Evolutionary conservation across 2,113 vertebrate species (phyloP), one percentile per base, ranked within the genome.

Genomic region (Phylloscopus trochiloides): DNA sequence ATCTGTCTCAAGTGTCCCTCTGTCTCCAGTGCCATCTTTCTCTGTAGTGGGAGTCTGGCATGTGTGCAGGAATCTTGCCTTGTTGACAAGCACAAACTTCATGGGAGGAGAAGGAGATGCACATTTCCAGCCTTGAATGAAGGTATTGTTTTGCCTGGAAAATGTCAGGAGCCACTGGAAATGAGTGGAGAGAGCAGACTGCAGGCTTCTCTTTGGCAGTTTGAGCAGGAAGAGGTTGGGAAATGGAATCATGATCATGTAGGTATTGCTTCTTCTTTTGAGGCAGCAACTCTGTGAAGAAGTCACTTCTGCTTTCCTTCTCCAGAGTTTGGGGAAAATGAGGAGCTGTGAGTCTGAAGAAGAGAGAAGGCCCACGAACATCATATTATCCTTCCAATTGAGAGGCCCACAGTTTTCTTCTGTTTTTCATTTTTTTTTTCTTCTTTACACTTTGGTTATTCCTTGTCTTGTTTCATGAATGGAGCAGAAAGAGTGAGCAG

Each of bases 241-340:
- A 93, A 95, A 83, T 91, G 38, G 61, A 87, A 90, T 87, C 12
- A 2, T 40, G 31, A 70, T 78, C 15, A 1, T 17, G n/a, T 58
- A 26, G 43, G 13, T 86, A 18, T 73, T 4, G 0, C 40, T 96
- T 74, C 91, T 95, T 71, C 82, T 85, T 89, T 66, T 32, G 77
- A 24, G 50, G 21, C 36, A 66, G 58, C 48, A 68, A 0, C 17
- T 86, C 52, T 62, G 15, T 73, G 47, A 62, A 28, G 50, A 81
- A 91, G 54, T 62, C 50, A 76, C 84, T 97, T 97, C 90, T 73
- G 81, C 77, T 94, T 94, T 95, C 45, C 40, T 86, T 51, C 42
- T 55, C 54, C 62, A 34, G 34, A 12, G 14, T 78, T 32, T 4
- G 66, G 71, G 50, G 62, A 40, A 70, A 79, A 88, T 50, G 5